These are phyloP conservation scores for Marmota monax DNA, from an alignment of 2,113 vertebrate genomes.

Conservation along the genomic window DNA sequence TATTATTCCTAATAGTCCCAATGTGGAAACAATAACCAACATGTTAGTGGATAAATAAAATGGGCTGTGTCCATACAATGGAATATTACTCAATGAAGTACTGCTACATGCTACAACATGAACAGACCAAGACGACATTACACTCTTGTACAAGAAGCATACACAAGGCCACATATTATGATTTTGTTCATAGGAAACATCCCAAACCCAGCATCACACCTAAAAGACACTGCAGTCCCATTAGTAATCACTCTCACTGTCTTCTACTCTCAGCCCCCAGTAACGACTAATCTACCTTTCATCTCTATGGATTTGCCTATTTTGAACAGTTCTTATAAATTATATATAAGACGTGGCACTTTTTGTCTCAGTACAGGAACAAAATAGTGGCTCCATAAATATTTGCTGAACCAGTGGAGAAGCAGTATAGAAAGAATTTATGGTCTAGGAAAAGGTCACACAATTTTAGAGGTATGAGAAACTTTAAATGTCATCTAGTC, in stretches of 20 bases:
- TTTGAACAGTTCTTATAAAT: not conserved
- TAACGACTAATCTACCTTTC: not conserved
- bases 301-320: not conserved
- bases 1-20: no score
- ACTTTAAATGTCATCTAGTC: conserved; percentile 50
- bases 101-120: no score
- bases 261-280: not conserved
- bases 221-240: not conserved
- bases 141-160: no score
- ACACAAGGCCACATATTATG: no score
- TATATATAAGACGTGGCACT: not conserved
- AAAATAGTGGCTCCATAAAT: conserved; percentile 32
- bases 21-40: no score
- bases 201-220: not conserved
- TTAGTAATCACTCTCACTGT: conserved; percentile 37
- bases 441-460: not conserved
- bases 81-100: no score
- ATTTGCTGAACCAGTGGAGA: conserved; percentile 23
- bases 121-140: no score
- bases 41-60: no score
- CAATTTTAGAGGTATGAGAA: not conserved
- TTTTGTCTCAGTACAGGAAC: not conserved
- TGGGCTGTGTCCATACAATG: no score
- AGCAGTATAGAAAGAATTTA: not conserved
- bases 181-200: no score